Conservation (phyloP, 2,797 vertebrate species). For the Poliocrania exsul region DNA sequence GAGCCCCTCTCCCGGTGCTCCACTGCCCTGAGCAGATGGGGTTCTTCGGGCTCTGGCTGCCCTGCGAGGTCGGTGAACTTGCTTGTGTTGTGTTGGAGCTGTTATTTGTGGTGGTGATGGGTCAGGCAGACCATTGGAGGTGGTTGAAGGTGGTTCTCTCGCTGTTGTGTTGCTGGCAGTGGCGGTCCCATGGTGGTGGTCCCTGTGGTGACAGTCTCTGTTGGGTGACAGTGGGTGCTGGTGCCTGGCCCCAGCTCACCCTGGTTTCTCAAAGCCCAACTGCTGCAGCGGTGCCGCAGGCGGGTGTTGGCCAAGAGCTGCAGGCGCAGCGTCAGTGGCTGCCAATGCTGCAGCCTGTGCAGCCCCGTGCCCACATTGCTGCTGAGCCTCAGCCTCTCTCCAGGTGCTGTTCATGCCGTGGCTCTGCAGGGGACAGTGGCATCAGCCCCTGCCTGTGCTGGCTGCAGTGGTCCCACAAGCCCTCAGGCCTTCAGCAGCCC, state of each 20-base stretch:
- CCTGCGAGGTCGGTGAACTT: rapidly evolving
- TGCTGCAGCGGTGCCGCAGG: rapidly evolving
- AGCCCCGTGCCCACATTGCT: rapidly evolving
- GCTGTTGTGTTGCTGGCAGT: rapidly evolving
- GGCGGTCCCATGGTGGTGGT: rapidly evolving
- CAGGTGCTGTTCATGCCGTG: rapidly evolving
- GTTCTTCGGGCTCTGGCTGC: rapidly evolving
- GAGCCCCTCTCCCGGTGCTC: not conserved
- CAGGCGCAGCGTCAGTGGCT: rapidly evolving
- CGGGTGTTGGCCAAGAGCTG: not conserved
- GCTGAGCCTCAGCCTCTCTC: not conserved
- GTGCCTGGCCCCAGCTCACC: not conserved
- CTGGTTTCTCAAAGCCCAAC: rapidly evolving
- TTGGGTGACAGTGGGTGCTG: not conserved
- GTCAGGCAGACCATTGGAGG: rapidly evolving
- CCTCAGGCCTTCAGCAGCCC: rapidly evolving
- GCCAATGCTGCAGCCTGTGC: not conserved
- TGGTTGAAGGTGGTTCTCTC: rapidly evolving
- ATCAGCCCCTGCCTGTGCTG: not conserved
- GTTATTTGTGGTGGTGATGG: rapidly evolving
- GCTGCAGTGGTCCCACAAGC: rapidly evolving
- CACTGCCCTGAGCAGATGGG: rapidly evolving
- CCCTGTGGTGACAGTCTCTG: not conserved
- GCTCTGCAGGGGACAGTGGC: not conserved
- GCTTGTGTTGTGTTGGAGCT: not conserved